phyloP scores from a whole-genome alignment of 2,113 vertebrate species.

The Piaya cayana region DNA sequence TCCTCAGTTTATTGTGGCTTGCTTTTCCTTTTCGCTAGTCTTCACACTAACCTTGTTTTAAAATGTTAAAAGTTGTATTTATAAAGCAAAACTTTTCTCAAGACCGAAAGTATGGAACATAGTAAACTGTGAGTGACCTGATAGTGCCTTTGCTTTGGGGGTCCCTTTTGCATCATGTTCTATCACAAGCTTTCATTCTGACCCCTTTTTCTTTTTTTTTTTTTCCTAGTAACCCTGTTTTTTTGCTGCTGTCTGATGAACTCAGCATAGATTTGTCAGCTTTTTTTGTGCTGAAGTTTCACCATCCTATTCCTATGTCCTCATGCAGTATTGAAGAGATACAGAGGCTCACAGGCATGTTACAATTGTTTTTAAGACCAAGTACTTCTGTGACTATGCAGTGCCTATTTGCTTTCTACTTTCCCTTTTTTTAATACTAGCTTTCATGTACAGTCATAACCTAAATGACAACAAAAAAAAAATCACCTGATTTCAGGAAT shows the following conservation, averaged over 20 bases:
- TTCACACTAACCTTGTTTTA: neutral
- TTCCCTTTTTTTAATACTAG: neutral
- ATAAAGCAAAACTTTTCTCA: neutral
- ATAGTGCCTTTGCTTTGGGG: neutral
- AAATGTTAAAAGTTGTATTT: neutral
- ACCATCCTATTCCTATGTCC: conserved; percentile 73
- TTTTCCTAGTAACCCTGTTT: conserved; percentile 60
- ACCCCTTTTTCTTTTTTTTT: neutral
- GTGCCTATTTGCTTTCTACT: neutral
- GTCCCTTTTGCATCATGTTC: neutral
- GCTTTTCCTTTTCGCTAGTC: neutral
- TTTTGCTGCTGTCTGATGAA: conserved; percentile 66
- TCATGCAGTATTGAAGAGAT: conserved; percentile 72
- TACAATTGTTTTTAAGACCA: neutral
- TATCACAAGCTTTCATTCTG: neutral
- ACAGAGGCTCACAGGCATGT: conserved; percentile 78
- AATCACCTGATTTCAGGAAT: conserved; percentile 50
- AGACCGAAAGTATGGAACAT: neutral
- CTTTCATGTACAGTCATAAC: neutral
- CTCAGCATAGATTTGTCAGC: conserved; percentile 71
- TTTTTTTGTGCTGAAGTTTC: conserved; percentile 80
- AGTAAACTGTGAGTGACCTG: neutral
- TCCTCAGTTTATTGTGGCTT: neutral
- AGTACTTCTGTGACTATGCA: neutral
- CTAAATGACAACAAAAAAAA: neutral